These are phyloP conservation scores for Terrapene triunguis DNA, from an alignment of 2,113 vertebrate genomes.

Conservation along the genomic window DNA sequence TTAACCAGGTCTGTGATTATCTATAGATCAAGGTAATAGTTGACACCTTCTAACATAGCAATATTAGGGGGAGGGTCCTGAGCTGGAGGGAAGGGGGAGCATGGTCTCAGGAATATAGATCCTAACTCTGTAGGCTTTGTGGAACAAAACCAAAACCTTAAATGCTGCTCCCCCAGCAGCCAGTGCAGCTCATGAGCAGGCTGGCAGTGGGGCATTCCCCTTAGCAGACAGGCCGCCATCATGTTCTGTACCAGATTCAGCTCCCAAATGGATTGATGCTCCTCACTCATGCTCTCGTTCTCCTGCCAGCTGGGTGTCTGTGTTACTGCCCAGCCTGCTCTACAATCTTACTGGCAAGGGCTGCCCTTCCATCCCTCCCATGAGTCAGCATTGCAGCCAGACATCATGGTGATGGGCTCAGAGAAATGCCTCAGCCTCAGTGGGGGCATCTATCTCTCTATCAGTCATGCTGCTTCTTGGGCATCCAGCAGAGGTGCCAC, in stretches of 20 bases:
- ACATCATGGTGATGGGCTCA: not conserved
- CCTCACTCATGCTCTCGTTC: not conserved
- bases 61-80: not conserved
- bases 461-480: not conserved
- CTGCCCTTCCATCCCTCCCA: not conserved
- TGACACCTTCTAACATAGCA: not conserved
- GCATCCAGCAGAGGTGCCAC: not conserved
- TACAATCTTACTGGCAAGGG: not conserved
- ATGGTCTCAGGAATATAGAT: not conserved
- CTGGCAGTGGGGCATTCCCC: not conserved
- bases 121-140: not conserved
- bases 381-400: not conserved
- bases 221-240: not conserved
- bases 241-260: not conserved
- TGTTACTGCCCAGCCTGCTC: not conserved
- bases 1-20: no score
- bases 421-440: no score
- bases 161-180: not conserved
- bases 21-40: no score
- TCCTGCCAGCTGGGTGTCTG: not conserved
- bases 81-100: not conserved
- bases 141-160: not conserved
- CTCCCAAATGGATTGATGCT: not conserved
- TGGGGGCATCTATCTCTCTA: not conserved
- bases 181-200: not conserved